Evolutionary conservation across 1,140 invertebrate genomes (phyloP), one percentile per base, ranked within the genome.

Genomic region (Camponotus vicinus): DNA sequence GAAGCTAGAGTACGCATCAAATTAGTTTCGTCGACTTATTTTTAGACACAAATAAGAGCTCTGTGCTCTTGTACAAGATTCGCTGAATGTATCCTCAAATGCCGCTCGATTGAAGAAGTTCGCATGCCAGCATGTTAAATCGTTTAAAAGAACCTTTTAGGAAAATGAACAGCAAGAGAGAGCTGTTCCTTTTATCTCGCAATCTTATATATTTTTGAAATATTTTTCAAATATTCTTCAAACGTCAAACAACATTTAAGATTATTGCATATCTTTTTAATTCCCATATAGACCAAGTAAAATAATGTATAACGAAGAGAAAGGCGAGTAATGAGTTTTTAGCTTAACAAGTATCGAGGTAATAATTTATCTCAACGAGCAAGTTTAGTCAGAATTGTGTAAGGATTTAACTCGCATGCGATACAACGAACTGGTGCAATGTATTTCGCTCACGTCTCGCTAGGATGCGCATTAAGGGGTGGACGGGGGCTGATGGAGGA

Each of bases 11-110:
- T 75, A 75, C 32, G 59, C 59, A 49, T 86, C 79, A 79, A 86
- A 86, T 86, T 88, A 86, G 67, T 75, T 86, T 61, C 57, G 67
- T 57, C 69, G 79, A 79, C 67, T 86, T 86, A 86, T 42, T 73
- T 73, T 61, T 57, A 64, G 52, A 42, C 63, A 21, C 55, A 73
- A 83, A 83, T 75, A 57, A 75, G 40, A 61, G 52, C 40, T 18
- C 59, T 11, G 34, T 18, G 42, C 37, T 78, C n/a, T 66, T 77
- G 63, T 32, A 34, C 13, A 42, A 75, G 40, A 61, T 45, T 45
- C 9, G 69, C 37, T 55, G 42, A 61, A 69, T 55, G 27, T 66
- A 32, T 37, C 55, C 52, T 37, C 40, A 42, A 45, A 73, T 82
- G 15, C 32, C 18, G n/a, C 5, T 27, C 40, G 63, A 13, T 63